phyloP scores from a whole-genome alignment of 1,140 invertebrate species.

The Hormaphis cornu region DNA sequence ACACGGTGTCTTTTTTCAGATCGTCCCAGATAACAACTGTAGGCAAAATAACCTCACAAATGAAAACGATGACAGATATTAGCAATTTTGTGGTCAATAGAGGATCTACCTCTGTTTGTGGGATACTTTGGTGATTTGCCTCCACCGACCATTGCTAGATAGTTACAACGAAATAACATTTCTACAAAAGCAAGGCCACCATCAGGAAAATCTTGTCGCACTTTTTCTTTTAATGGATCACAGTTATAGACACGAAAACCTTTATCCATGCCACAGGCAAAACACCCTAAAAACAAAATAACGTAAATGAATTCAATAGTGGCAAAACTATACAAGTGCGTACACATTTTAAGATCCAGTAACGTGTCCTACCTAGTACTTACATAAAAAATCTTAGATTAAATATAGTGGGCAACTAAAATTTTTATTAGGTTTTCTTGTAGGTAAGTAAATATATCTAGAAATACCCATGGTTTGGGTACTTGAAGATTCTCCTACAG shows the following conservation, averaged over 20 bases:
- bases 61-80: constrained; percentile 24
- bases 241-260: constrained; percentile 97
- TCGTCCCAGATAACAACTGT: constrained; percentile 96
- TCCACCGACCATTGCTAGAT: constrained; percentile 89
- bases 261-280: constrained; percentile 92
- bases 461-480: no score
- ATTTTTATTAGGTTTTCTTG: no score
- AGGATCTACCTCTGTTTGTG: constrained; percentile 66
- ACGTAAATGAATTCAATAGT: background rate
- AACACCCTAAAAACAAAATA: constrained; percentile 67
- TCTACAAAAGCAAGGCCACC: constrained; percentile 90
- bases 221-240: constrained; percentile 93
- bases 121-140: constrained; percentile 85
- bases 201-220: constrained; percentile 79
- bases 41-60: constrained; percentile 37
- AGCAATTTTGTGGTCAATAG: background rate
- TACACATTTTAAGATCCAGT: no score
- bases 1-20: constrained; percentile 83
- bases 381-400: no score
- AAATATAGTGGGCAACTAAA: no score
- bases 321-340: no score
- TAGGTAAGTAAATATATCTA: no score
- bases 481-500: no score
- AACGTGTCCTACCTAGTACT: no score
- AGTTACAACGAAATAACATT: constrained; percentile 97